Base-by-base conservation (phyloP, 2,888 invertebrate genomes). In the Neria commutata region DNA sequence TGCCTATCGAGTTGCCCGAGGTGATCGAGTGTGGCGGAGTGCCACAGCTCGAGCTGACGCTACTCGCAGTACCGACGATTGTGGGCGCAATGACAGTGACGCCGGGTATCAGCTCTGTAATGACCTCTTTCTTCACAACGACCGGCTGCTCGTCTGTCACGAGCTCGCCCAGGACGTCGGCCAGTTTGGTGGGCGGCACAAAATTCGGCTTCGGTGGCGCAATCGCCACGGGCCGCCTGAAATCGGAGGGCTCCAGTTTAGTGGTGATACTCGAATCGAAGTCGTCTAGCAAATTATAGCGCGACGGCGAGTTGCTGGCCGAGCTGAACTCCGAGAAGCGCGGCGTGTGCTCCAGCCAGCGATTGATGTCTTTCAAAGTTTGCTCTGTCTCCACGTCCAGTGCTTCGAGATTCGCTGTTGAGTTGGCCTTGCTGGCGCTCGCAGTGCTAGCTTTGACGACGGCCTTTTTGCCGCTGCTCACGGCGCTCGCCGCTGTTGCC, bases 261-360 rank as follows among this genome's bases (percentile, higher is more conserved):
- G 78, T 71, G 25, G 80, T 77, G 5, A 83, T 78, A 33, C 79
- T 73, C 21, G 82, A 74, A 67, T 85, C 85, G 57, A 86, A 83
- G 69, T 90, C 88, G 73, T 91, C 89, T 2, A 87, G 83, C 3
- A 87, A 83, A 64, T 87, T 85, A 45, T 88, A 87, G 61, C 87
- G 87, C 2, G 89, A 87, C 0, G 89, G 89, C 0, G 92, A 92
- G 78, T 91, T 91, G 71, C 90, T 90, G 6, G 88, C 89, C 1
- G 92, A 91, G 69, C 90, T 91, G 65, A 89, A 88, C 69, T 89
- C 89, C 0, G 90, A 86, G 62, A 88, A 86, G 67, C 89, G 88
- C 0, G 93, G 92, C 0, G 92, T 90, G 70, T 92, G 92, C 72
- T 93, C 92, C 60, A 94, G 81, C 92, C 93, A 94, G 72, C 92